Percentiles rank a stretch among this genome's conserved stretches.
Conservation (phyloP, 2,113 vertebrate species). For the Sapajus apella region DNA sequence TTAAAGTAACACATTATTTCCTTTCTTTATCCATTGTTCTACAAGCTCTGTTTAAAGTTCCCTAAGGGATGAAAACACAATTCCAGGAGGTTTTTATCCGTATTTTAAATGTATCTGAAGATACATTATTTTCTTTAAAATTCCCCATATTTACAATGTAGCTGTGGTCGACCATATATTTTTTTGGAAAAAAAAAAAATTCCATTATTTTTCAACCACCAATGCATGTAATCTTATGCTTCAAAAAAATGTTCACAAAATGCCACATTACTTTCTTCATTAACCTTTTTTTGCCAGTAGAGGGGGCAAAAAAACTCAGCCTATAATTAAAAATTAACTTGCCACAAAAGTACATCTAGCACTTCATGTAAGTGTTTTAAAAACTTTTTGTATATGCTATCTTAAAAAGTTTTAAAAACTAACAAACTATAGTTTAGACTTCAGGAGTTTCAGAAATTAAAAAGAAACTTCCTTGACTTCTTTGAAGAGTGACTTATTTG, state of each 20-base stretch:
- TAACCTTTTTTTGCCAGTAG: slow-evolving; percentile 58
- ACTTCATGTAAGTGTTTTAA: slow-evolving; percentile 9
- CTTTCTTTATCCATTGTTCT: slow-evolving; percentile 79
- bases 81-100: slow-evolving; percentile 51
- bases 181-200: slow-evolving; percentile 42
- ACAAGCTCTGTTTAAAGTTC: slow-evolving; percentile 71
- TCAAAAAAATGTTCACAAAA: neutral
- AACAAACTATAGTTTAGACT: neutral
- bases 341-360: neutral
- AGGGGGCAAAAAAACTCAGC: slow-evolving; percentile 46
- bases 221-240: neutral
- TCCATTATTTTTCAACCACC: slow-evolving; percentile 38
- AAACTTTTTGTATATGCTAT: neutral
- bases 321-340: neutral
- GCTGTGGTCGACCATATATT: neutral
- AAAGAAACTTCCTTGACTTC: neutral
- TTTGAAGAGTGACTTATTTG: neutral
- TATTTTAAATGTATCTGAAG: slow-evolving; percentile 57
- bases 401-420: neutral
- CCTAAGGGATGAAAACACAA: slow-evolving; percentile 67
- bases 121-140: slow-evolving; percentile 44
- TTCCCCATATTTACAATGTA: neutral
- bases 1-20: slow-evolving; percentile 76
- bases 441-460: slow-evolving; percentile 39
- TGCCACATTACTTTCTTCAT: slow-evolving; percentile 35